Conservation (phyloP, 2,888 invertebrate species). For the Morpho helenor region DNA sequence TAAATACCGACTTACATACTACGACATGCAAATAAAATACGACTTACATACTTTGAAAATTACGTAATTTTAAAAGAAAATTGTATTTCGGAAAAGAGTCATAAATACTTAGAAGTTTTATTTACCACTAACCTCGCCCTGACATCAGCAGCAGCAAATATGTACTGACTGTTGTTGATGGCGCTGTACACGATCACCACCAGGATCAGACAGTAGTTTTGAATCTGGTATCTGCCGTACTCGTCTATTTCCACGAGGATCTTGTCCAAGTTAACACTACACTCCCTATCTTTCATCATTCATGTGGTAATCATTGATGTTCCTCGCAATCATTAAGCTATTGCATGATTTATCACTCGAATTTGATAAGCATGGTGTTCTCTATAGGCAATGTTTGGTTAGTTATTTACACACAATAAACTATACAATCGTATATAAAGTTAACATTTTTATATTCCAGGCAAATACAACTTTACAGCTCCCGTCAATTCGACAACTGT, state of each 20-base stretch:
- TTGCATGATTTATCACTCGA: too few relatives aligned
- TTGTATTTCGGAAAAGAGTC: too few relatives aligned
- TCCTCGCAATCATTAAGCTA: too few relatives aligned
- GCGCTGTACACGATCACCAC: conserved; percentile 64
- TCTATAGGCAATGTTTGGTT: too few relatives aligned
- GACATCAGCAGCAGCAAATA: conserved; percentile 66
- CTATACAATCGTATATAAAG: background rate
- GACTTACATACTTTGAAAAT: too few relatives aligned
- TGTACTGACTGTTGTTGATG: conserved; percentile 62
- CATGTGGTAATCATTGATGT: too few relatives aligned
- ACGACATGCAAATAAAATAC: too few relatives aligned
- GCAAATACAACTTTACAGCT: background rate
- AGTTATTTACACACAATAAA: background rate
- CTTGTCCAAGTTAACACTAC: conserved; percentile 39
- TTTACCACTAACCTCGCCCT: conserved; percentile 53
- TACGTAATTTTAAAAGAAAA: too few relatives aligned
- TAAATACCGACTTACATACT: too few relatives aligned
- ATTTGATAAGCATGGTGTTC: too few relatives aligned
- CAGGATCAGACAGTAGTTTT: conserved; percentile 59
- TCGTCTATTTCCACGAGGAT: conserved; percentile 53
- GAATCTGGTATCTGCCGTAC: conserved; percentile 63
- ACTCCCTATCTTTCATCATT: background rate
- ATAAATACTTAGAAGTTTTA: background rate
- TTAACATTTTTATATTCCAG: background rate
- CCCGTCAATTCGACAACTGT: too few relatives aligned